phyloP scores from a whole-genome alignment of 2,888 invertebrate species.

The Mantis religiosa region DNA sequence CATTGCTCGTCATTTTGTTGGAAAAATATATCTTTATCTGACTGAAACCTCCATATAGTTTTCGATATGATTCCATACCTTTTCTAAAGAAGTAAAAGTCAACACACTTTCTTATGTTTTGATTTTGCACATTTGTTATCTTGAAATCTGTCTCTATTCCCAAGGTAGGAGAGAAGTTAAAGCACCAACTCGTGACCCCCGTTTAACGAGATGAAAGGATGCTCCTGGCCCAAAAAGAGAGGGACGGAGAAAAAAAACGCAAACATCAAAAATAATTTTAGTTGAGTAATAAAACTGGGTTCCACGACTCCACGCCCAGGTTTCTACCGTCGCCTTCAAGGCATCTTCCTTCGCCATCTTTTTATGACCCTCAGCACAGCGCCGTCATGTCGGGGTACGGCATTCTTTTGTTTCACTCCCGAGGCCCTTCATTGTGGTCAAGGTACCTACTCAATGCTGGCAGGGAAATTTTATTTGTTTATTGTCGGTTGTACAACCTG shows the following conservation, averaged over 20 bases:
- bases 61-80: no score
- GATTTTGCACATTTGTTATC: no score
- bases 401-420: background rate
- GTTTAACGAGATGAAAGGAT: background rate
- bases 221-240: background rate
- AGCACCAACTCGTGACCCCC: background rate
- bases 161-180: no score
- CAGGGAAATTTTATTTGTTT: background rate
- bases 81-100: no score
- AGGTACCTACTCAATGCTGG: background rate
- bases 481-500: background rate
- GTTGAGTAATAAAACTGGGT: conserved; percentile 16
- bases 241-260: background rate
- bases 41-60: no score
- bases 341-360: background rate
- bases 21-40: no score
- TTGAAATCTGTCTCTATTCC: no score
- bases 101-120: no score
- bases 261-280: conserved; percentile 16
- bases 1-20: no score
- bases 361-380: conserved; percentile 16
- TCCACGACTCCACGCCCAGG: background rate
- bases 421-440: background rate
- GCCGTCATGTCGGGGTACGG: conserved; percentile 5
- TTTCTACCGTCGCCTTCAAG: background rate